Conservation (phyloP, 2,113 vertebrate genomes). For the Petrocephalus zakoni region DNA sequence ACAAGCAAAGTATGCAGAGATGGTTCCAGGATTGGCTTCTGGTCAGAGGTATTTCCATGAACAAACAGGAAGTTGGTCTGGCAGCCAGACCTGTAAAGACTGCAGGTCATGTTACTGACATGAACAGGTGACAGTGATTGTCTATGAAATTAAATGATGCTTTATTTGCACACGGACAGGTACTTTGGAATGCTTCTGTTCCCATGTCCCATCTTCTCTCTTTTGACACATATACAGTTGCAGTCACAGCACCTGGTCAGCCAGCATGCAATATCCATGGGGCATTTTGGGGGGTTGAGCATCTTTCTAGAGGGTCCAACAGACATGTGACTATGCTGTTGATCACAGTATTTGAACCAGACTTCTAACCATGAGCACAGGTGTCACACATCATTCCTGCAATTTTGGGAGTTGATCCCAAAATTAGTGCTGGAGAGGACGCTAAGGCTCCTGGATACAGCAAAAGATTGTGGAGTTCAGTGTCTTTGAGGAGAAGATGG, state of each 20-base stretch:
- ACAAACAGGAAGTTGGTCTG: background rate
- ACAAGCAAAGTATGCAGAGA: background rate
- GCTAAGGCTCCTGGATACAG: too few relatives aligned
- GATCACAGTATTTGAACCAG: too few relatives aligned
- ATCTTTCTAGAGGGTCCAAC: too few relatives aligned
- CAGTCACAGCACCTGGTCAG: background rate
- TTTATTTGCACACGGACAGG: background rate
- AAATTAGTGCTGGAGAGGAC: too few relatives aligned
- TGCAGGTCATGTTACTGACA: background rate
- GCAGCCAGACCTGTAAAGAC: background rate
- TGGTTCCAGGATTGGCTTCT: background rate
- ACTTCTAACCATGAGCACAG: too few relatives aligned
- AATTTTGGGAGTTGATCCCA: too few relatives aligned
- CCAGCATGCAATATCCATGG: background rate
- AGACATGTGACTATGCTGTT: too few relatives aligned
- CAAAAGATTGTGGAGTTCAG: too few relatives aligned
- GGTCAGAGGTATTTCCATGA: background rate
- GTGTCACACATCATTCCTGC: too few relatives aligned
- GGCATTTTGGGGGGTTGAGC: too few relatives aligned
- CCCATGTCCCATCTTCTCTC: background rate
- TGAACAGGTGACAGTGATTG: background rate
- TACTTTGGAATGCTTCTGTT: background rate
- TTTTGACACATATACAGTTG: background rate
- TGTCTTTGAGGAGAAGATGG: too few relatives aligned
- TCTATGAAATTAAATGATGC: background rate